Evolutionary conservation across 2,888 invertebrate species (phyloP).

Genomic region (Scaeva pyrastri): DNA sequence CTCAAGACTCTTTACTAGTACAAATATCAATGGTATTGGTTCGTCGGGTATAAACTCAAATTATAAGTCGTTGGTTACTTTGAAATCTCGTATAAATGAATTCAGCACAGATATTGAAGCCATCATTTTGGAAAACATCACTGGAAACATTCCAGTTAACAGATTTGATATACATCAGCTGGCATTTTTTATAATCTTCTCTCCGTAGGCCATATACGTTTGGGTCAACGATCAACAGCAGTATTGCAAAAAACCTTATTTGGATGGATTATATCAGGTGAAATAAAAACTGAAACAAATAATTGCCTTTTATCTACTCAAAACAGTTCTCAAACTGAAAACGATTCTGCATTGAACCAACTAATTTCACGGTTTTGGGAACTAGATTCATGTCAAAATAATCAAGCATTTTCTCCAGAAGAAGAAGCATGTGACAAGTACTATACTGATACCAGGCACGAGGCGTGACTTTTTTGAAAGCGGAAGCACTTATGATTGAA

Average conservation of each 20-base stretch:
- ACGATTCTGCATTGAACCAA: constrained; percentile 5
- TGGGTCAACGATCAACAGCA: constrained; percentile 15
- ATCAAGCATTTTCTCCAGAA: no score
- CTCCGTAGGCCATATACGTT: constrained; percentile 19
- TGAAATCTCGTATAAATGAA: constrained; percentile 7
- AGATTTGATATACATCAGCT: constrained; percentile 13
- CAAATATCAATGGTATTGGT: neutral
- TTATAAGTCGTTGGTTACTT: neutral
- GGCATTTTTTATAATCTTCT: constrained; percentile 15
- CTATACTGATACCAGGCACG: neutral
- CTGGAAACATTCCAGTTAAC: constrained; percentile 16
- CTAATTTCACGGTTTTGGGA: constrained; percentile 25
- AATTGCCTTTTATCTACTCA: neutral
- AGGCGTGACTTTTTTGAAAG: no score
- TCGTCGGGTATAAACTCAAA: neutral
- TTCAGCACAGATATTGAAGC: neutral
- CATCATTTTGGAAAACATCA: constrained; percentile 8
- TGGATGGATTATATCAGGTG: constrained; percentile 14
- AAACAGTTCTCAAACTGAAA: neutral
- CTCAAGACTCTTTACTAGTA: neutral
- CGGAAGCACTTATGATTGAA: no score
- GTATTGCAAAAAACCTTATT: constrained; percentile 27
- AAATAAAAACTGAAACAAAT: constrained; percentile 12
- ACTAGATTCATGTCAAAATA: constrained; percentile 3
- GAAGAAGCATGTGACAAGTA: no score